These are phyloP conservation scores for Anthopleura sola DNA, from an alignment of 64 coral and sea anemone genomes.

Conservation along the genomic window DNA sequence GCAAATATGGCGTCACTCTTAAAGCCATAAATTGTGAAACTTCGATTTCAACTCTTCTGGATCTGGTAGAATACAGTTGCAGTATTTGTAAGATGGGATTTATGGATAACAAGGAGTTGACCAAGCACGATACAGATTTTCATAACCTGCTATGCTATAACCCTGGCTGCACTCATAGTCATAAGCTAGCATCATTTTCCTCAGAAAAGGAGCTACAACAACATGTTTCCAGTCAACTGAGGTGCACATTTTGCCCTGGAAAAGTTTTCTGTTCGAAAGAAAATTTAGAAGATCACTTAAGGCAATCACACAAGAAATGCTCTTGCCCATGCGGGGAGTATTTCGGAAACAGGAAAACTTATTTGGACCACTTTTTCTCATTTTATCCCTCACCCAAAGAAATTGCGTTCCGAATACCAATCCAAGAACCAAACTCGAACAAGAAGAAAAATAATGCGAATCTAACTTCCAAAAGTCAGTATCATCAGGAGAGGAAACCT, in stretches of 20 bases:
- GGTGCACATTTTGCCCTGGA: slow-evolving; percentile 58
- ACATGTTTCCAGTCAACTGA: slow-evolving; percentile 55
- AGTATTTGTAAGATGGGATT: slow-evolving; percentile 35
- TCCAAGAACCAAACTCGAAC: not conserved
- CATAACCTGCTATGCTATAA: slow-evolving; percentile 63
- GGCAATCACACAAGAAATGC: slow-evolving; percentile 61
- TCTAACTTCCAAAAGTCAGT: not conserved
- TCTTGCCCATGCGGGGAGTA: slow-evolving; percentile 59
- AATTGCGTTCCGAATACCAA: not conserved
- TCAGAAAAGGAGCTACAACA: slow-evolving; percentile 36
- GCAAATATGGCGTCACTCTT: not conserved
- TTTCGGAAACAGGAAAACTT: slow-evolving; percentile 49
- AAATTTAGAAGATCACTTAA: slow-evolving; percentile 43
- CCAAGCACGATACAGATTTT: slow-evolving; percentile 30
- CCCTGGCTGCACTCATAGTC: slow-evolving; percentile 29
- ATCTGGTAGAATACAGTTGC: slow-evolving; percentile 55
- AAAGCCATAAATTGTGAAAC: not conserved
- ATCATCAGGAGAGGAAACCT: not conserved
- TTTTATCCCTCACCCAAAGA: slow-evolving; percentile 52
- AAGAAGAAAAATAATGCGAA: not conserved
- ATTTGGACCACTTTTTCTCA: slow-evolving; percentile 71
- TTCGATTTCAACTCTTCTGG: slow-evolving; percentile 17
- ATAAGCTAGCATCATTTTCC: slow-evolving; percentile 51
- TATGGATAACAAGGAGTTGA: slow-evolving; percentile 29
- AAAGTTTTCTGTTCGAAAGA: slow-evolving; percentile 49